Evolutionary conservation across 2,113 vertebrate species (phyloP).

Genomic region (Peromyscus polionotus): DNA sequence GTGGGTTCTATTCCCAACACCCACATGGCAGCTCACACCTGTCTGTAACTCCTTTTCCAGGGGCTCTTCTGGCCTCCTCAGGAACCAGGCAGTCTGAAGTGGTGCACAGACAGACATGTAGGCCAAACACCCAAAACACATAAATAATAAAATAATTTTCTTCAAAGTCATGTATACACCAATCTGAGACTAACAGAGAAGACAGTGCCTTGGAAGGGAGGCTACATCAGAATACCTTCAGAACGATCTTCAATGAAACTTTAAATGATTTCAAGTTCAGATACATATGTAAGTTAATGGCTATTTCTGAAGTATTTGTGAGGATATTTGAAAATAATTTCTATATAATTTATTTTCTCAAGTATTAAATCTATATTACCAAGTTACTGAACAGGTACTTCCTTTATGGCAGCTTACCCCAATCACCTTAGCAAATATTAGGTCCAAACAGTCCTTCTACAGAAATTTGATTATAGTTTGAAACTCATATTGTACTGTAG

Average conservation of each 20-base stretch:
- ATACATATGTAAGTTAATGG: neutral
- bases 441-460: constrained; percentile 1
- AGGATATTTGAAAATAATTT: constrained; percentile 21
- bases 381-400: neutral
- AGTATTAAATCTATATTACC: neutral
- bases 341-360: constrained; percentile 3
- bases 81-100: neutral
- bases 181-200: neutral
- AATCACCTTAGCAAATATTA: constrained; percentile 25
- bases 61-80: neutral
- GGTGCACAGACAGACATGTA: neutral
- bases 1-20: neutral
- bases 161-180: neutral
- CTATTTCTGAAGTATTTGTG: neutral
- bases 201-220: neutral
- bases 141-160: neutral
- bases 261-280: constrained; percentile 17
- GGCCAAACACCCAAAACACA: neutral
- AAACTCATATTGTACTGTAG: neutral
- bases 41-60: neutral
- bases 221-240: neutral
- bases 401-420: neutral
- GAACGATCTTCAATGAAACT: neutral
- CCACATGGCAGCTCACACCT: neutral
- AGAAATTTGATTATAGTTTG: constrained; percentile 36